Evolutionary conservation across 2,888 invertebrate species (phyloP).

Genomic region (Agrilus cyanescens): DNA sequence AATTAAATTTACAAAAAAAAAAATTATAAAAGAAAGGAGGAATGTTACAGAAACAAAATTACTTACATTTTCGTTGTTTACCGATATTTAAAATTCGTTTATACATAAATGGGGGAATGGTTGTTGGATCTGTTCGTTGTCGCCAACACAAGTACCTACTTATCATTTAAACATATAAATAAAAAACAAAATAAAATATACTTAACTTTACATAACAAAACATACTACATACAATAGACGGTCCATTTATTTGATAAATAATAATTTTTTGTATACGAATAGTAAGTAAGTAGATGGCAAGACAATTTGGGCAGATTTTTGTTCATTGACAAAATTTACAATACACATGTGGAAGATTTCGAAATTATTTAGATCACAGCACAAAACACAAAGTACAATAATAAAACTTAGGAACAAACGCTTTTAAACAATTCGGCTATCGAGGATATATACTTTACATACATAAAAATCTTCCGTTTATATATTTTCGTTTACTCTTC

Average conservation of each 20-base stretch:
- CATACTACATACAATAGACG: constrained; percentile 12
- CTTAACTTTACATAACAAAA: constrained; percentile 14
- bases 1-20: constrained; percentile 1
- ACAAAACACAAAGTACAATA: constrained; percentile 31
- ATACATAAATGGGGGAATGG: no score
- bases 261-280: constrained; percentile 21
- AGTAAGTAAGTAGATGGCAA: constrained; percentile 38
- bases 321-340: constrained; percentile 10
- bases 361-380: constrained; percentile 33
- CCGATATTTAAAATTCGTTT: no score
- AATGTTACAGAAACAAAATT: neutral
- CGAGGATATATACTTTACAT: neutral
- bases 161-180: constrained; percentile 6
- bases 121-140: no score
- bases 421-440: constrained; percentile 3
- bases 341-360: constrained; percentile 5
- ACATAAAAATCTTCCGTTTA: no score
- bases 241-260: constrained; percentile 12
- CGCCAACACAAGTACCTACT: no score
- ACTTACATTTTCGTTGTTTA: neutral
- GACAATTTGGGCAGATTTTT: constrained; percentile 33
- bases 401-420: constrained; percentile 32
- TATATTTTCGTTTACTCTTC: no score
- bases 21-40: neutral
- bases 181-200: constrained; percentile 12